Evolutionary conservation across 1,140 invertebrate genomes (phyloP).

Genomic region (Trachymyrmex cornetzi): DNA sequence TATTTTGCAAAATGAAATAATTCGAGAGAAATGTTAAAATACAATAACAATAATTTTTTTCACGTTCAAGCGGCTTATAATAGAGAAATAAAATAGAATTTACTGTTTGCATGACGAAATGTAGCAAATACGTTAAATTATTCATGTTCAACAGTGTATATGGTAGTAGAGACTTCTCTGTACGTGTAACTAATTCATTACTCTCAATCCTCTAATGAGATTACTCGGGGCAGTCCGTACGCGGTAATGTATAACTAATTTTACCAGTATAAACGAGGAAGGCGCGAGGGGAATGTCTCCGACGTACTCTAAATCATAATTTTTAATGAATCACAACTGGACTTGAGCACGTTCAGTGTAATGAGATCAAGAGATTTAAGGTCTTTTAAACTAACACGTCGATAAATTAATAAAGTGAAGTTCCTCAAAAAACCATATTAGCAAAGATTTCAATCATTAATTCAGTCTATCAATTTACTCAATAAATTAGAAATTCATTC

Average conservation of each 20-base stretch:
- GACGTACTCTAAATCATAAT: slow-evolving; percentile 34
- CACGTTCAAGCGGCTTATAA: no score
- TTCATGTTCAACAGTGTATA: slow-evolving; percentile 46
- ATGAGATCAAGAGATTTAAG: slow-evolving; percentile 20
- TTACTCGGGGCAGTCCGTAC: slow-evolving; percentile 25
- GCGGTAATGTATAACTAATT: slow-evolving; percentile 57
- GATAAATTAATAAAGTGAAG: slow-evolving; percentile 32
- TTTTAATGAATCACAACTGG: slow-evolving; percentile 23
- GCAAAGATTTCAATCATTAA: neutral
- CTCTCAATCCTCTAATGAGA: slow-evolving; percentile 63
- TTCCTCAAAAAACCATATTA: neutral
- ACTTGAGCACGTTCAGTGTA: neutral
- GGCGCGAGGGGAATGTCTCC: neutral
- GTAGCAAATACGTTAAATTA: slow-evolving; percentile 53
- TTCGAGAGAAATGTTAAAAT: neutral
- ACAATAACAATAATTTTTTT: neutral
- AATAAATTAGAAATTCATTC: neutral
- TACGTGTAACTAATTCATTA: slow-evolving; percentile 59
- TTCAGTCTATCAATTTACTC: neutral
- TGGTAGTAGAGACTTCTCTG: slow-evolving; percentile 19
- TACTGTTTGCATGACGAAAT: slow-evolving; percentile 29
- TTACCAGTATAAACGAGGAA: slow-evolving; percentile 1
- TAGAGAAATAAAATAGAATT: slow-evolving; percentile 11
- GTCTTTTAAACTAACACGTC: neutral
- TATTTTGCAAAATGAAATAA: slow-evolving; percentile 6